phyloP scores from a whole-genome alignment of 2,888 invertebrate species.

The Drosophila gaucha region DNA sequence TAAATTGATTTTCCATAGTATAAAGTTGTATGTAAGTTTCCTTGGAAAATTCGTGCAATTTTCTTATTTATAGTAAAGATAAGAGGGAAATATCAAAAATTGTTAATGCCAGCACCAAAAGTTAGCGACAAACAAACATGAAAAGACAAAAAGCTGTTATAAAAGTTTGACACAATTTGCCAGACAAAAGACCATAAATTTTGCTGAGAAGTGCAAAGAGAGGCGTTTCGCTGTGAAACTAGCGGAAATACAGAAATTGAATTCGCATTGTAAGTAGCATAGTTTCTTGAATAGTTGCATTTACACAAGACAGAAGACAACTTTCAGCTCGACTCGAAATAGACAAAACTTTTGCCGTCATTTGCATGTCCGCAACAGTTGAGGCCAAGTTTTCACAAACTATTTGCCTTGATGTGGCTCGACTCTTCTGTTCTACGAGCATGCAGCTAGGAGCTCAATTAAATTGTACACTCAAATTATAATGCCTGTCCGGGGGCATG shows the following conservation, averaged over 20 bases:
- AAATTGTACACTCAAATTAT: slow-evolving; percentile 66
- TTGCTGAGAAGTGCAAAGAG: slow-evolving; percentile 19
- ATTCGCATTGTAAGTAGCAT: slow-evolving; percentile 70
- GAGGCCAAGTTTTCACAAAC: slow-evolving; percentile 60
- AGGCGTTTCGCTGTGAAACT: slow-evolving; percentile 29
- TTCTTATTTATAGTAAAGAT: background rate
- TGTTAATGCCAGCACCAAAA: slow-evolving; percentile 1
- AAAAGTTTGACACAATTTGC: slow-evolving; percentile 65
- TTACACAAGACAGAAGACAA: slow-evolving; percentile 46
- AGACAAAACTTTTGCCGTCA: slow-evolving; percentile 53
- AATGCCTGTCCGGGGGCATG: slow-evolving; percentile 29
- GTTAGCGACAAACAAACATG: slow-evolving; percentile 17
- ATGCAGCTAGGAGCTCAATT: slow-evolving; percentile 55
- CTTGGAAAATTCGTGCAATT: too few species aligned
- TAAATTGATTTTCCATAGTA: too few species aligned
- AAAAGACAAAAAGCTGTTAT: slow-evolving; percentile 42
- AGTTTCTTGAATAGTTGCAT: slow-evolving; percentile 62
- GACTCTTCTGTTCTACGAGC: background rate
- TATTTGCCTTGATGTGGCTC: slow-evolving; percentile 37
- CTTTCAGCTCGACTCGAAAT: slow-evolving; percentile 35
- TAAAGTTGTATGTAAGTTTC: too few species aligned
- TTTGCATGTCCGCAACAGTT: slow-evolving; percentile 76
- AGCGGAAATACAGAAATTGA: slow-evolving; percentile 69
- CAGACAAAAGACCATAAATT: slow-evolving; percentile 50
- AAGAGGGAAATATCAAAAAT: background rate